Conservation (phyloP, 2,888 invertebrate genomes). For the Craniophora ligustri region DNA sequence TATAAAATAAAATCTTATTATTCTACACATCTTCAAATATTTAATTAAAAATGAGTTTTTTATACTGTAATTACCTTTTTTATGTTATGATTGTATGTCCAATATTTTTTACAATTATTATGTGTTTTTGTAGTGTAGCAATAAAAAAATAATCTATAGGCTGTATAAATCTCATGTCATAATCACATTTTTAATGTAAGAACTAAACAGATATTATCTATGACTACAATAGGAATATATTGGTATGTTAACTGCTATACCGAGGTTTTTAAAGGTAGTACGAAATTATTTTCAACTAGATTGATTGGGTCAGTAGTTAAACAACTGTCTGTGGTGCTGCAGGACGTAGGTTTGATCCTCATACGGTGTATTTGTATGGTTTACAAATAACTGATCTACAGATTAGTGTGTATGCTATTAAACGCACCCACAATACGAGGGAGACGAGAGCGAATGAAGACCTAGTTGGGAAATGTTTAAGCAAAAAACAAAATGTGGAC, state of each 20-base stretch:
- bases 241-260: slow-evolving; percentile 28
- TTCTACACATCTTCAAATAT: slow-evolving; percentile 22
- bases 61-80: slow-evolving; percentile 18
- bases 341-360: too few species aligned
- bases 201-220: slow-evolving; percentile 26
- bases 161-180: slow-evolving; percentile 42
- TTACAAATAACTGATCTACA: too few species aligned
- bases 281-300: too few species aligned
- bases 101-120: slow-evolving; percentile 26
- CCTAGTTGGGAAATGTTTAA: too few species aligned
- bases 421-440: too few species aligned
- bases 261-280: not conserved
- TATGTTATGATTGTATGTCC: slow-evolving; percentile 36
- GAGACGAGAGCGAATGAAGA: too few species aligned
- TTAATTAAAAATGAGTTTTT: slow-evolving; percentile 22
- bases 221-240: slow-evolving; percentile 19
- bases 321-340: too few species aligned
- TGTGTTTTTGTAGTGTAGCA: slow-evolving; percentile 21
- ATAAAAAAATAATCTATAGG: slow-evolving; percentile 22
- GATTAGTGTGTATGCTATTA: too few species aligned
- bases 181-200: slow-evolving; percentile 20
- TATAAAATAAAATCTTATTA: not conserved
- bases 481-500: too few species aligned
- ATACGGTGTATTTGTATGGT: too few species aligned
- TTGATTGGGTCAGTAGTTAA: slow-evolving; percentile 11